Percentiles rank a stretch among this genome's conserved stretches.
Conservation (phyloP, 2,113 vertebrate species). For the Pseudopipra pipra region DNA sequence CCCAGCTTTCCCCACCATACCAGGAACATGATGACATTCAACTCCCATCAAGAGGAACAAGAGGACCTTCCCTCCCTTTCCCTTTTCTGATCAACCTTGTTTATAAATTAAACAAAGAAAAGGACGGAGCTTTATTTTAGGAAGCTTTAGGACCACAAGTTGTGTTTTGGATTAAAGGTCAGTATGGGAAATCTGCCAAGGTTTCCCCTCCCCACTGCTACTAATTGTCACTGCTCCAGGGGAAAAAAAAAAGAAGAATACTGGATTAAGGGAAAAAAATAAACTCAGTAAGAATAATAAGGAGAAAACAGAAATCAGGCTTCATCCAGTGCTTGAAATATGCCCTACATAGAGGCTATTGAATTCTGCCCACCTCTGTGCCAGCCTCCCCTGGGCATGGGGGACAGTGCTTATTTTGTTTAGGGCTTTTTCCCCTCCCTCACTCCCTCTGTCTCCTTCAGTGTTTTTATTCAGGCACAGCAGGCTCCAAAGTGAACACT, state of each 20-base stretch:
- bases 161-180: constrained; percentile 29
- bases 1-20: background rate
- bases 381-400: constrained; percentile 46
- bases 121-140: constrained; percentile 36
- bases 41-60: background rate
- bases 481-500: constrained; percentile 56
- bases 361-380: constrained; percentile 27
- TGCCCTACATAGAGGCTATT: background rate
- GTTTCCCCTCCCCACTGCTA: constrained; percentile 40
- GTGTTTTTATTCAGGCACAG: constrained; percentile 71
- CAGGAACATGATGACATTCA: background rate
- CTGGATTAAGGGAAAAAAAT: background rate
- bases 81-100: background rate
- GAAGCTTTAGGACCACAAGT: constrained; percentile 25
- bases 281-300: constrained; percentile 21
- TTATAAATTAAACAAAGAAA: constrained; percentile 39
- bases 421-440: background rate
- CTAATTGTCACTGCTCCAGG: constrained; percentile 53
- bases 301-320: constrained; percentile 16
- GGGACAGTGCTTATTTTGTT: constrained; percentile 68
- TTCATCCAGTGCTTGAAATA: constrained; percentile 2
- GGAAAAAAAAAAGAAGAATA: constrained; percentile 4
- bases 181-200: constrained; percentile 41
- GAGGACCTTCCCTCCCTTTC: background rate
- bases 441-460: constrained; percentile 22